Percentiles rank a stretch among this genome's conserved stretches.
These are phyloP conservation scores for Siphlonurus alternatus DNA, from an alignment of 2,888 invertebrate species.

Conservation along the genomic window DNA sequence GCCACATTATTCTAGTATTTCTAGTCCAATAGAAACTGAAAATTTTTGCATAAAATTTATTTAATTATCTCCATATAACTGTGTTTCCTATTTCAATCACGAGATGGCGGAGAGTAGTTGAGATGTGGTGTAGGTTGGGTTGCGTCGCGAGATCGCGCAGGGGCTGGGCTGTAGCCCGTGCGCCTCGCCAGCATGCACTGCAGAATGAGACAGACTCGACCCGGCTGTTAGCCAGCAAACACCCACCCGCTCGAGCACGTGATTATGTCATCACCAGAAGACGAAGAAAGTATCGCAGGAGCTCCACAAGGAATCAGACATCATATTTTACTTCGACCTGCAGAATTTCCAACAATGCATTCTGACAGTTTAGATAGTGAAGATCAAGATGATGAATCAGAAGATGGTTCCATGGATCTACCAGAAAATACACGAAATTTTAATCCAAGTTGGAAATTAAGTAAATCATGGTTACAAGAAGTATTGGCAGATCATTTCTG, in stretches of 20 bases:
- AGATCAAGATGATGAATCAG: neutral
- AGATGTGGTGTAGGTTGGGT: neutral
- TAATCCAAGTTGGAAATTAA: neutral
- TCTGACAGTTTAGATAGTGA: neutral
- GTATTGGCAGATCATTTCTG: neutral
- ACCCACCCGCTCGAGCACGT: too few species aligned
- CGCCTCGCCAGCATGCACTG: too few species aligned
- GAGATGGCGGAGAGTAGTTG: too few species aligned
- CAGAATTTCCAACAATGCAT: neutral
- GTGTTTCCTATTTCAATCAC: too few species aligned
- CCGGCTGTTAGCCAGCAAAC: too few species aligned
- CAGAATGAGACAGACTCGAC: too few species aligned
- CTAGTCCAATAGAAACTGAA: too few species aligned
- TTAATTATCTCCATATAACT: too few species aligned
- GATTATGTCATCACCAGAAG: neutral
- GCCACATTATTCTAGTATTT: too few species aligned
- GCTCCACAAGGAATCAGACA: neutral
- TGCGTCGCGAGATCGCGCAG: neutral
- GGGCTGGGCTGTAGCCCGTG: neutral
- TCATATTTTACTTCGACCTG: neutral
- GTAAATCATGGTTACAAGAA: neutral
- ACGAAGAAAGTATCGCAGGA: neutral
- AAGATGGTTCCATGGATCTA: neutral
- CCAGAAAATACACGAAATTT: neutral
- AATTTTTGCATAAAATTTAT: too few species aligned